A percentile compares a stretch with the other conserved stretches of the same genome.
Evolutionary conservation across 2,888 invertebrate species (phyloP).

Genomic region (Hirtodrosophila trivittata): DNA sequence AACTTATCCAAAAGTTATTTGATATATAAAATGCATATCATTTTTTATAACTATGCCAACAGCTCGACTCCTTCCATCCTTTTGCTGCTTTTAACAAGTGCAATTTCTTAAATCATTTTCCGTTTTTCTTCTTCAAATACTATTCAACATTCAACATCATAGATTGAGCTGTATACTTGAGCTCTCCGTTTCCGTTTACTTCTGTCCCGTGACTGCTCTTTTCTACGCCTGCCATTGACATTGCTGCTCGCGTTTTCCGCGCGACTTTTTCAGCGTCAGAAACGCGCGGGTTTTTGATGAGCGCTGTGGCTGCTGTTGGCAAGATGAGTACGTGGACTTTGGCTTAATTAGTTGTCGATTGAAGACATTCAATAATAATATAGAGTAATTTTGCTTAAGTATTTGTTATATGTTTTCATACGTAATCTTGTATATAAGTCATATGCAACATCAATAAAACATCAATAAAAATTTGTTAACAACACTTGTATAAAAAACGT

Average conservation of each 20-base stretch:
- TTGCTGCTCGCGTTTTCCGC: slow-evolving; percentile 1
- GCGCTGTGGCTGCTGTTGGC: slow-evolving; percentile 12
- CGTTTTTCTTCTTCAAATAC: slow-evolving; percentile 21
- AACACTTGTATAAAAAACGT: slow-evolving; percentile 80
- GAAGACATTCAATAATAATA: slow-evolving; percentile 39
- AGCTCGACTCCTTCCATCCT: slow-evolving; percentile 8
- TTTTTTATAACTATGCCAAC: slow-evolving; percentile 44
- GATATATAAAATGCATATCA: slow-evolving; percentile 76
- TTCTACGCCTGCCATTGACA: neutral
- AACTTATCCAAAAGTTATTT: slow-evolving; percentile 72
- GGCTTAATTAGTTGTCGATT: slow-evolving; percentile 35
- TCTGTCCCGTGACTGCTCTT: slow-evolving; percentile 38
- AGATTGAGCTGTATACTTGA: slow-evolving; percentile 44
- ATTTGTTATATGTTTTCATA: slow-evolving; percentile 13
- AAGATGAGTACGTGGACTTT: slow-evolving; percentile 50
- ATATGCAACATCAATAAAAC: slow-evolving; percentile 75
- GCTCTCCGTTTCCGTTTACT: slow-evolving; percentile 36
- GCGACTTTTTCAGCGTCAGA: slow-evolving; percentile 7
- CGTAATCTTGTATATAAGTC: slow-evolving; percentile 47
- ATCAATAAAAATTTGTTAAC: slow-evolving; percentile 75
- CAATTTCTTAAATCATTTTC: slow-evolving; percentile 43
- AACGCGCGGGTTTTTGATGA: slow-evolving; percentile 4
- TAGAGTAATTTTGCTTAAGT: slow-evolving; percentile 42
- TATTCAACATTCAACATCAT: slow-evolving; percentile 13
- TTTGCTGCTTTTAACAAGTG: slow-evolving; percentile 68